A percentile compares a stretch with the other conserved stretches of the same genome.
Conservation (phyloP, 1,140 invertebrate species). For the Neodiprion pinetum region DNA sequence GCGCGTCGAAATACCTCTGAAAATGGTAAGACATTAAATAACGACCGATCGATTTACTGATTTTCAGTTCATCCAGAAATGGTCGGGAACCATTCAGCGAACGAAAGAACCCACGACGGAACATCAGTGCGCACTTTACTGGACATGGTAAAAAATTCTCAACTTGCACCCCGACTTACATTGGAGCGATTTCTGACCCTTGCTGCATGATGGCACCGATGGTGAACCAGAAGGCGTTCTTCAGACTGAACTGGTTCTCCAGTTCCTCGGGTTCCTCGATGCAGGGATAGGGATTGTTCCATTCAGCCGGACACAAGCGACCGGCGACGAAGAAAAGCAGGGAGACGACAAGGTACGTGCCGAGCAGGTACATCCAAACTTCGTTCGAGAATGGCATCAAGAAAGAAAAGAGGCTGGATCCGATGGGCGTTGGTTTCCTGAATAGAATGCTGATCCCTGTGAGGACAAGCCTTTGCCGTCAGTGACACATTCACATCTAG, state of each 20-base stretch:
- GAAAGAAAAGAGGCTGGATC: conserved; percentile 86
- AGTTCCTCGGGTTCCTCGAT: conserved; percentile 76
- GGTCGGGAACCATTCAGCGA: neutral
- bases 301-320: conserved; percentile 80
- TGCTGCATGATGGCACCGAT: conserved; percentile 84
- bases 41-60: neutral
- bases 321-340: conserved; percentile 82
- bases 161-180: conserved; percentile 59
- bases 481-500: neutral
- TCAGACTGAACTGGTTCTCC: conserved; percentile 84
- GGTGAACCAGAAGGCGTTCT: conserved; percentile 86
- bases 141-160: neutral
- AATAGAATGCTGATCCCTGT: conserved; percentile 86
- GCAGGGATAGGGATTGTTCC: conserved; percentile 84
- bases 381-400: conserved; percentile 84
- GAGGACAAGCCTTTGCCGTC: conserved; percentile 23
- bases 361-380: conserved; percentile 82
- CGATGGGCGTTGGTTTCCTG: conserved; percentile 79
- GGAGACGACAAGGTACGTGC: conserved; percentile 80
- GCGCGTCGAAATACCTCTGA: conserved; percentile 80
- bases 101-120: neutral
- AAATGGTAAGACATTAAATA: conserved; percentile 29
- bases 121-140: conserved; percentile 2
- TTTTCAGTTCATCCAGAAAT: neutral
- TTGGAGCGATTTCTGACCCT: conserved; percentile 83